A percentile compares a stretch with the other conserved stretches of the same genome.
Evolutionary conservation across 2,888 invertebrate species (phyloP).

Genomic region (Euplexia lucipara): DNA sequence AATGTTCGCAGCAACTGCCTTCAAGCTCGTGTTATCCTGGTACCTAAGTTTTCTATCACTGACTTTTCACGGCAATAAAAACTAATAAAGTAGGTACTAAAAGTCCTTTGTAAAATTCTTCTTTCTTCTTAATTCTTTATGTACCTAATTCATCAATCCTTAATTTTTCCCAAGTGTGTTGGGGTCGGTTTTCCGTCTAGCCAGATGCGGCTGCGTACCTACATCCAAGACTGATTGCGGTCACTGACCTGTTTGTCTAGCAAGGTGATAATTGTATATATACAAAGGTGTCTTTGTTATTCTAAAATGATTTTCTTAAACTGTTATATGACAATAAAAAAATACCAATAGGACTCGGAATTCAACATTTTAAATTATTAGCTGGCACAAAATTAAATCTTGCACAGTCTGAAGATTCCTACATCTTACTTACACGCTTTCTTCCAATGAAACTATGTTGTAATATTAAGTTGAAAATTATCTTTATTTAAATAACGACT

Average conservation of each 20-base stretch:
- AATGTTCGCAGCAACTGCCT: neutral
- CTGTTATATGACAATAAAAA: neutral
- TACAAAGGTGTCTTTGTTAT: neutral
- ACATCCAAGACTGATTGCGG: conserved; percentile 30
- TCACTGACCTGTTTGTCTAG: conserved; percentile 26
- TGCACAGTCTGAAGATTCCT: too few relatives aligned
- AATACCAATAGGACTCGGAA: too few relatives aligned
- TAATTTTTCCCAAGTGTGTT: conserved; percentile 11
- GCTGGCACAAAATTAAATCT: neutral
- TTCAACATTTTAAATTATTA: neutral
- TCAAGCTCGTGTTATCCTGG: conserved; percentile 2
- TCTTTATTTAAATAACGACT: too few relatives aligned
- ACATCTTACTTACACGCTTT: neutral
- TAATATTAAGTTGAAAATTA: neutral
- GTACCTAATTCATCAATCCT: conserved; percentile 8
- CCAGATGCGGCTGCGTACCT: conserved; percentile 23
- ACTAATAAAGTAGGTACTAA: neutral
- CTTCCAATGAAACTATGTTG: neutral
- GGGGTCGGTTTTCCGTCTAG: conserved; percentile 25
- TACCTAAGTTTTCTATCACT: neutral
- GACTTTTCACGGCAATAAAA: too few relatives aligned
- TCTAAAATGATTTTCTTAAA: neutral
- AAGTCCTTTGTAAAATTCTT: neutral
- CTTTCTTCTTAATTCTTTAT: neutral
- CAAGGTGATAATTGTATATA: conserved; percentile 4